phyloP scores from a whole-genome alignment of 2,113 vertebrate genomes.

The Carassius auratus region DNA sequence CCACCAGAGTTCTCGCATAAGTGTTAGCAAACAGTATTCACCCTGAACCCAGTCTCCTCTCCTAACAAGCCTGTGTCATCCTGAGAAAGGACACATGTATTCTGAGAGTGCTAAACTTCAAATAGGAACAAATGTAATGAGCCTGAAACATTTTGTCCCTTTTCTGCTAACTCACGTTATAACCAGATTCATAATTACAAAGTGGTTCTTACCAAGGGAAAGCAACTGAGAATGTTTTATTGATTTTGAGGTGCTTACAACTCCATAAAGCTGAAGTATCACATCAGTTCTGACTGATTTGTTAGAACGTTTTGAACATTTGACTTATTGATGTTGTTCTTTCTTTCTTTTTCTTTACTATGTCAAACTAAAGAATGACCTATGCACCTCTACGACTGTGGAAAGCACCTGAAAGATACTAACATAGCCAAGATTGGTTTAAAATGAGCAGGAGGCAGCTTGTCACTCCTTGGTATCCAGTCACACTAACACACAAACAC shows the following conservation, averaged over 20 bases:
- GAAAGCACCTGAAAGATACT: constrained; percentile 32
- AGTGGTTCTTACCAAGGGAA: background rate
- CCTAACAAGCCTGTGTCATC: constrained; percentile 15
- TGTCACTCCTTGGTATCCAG: constrained; percentile 19
- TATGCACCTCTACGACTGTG: background rate
- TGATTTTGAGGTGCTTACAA: background rate
- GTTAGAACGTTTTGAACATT: background rate
- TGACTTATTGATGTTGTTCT: background rate
- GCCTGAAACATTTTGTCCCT: background rate
- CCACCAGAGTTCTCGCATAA: background rate
- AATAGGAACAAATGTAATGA: background rate
- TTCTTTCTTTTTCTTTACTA: background rate
- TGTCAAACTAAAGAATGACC: background rate
- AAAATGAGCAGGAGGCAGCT: constrained; percentile 16
- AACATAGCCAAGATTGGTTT: background rate
- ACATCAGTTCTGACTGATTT: background rate
- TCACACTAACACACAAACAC: constrained; percentile 15
- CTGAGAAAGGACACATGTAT: background rate
- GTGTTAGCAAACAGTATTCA: constrained; percentile 2
- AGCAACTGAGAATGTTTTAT: background rate
- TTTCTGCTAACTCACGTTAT: background rate
- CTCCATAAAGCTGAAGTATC: background rate
- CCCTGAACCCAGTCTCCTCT: constrained; percentile 7
- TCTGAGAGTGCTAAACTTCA: constrained; percentile 10
- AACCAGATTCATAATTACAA: background rate